Conservation (phyloP, 2,797 vertebrate species). For the Phataginus tetradactyla region DNA sequence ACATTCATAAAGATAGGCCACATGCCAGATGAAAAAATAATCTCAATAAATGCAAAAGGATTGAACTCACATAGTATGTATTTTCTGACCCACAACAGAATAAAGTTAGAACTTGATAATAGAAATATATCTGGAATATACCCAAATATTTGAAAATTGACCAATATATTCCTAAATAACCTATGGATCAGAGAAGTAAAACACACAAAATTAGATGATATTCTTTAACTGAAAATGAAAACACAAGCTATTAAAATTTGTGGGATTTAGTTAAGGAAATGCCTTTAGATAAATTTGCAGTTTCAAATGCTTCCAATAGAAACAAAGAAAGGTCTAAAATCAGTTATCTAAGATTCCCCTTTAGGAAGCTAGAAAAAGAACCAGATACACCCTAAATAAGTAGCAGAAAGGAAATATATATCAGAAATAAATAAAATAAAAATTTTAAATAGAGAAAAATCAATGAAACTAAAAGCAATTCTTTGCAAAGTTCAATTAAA, state of each 20-base stretch:
- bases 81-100: neutral
- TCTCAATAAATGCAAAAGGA: neutral
- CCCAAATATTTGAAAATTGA: neutral
- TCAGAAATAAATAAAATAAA: neutral
- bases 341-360: neutral
- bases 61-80: neutral
- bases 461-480: neutral
- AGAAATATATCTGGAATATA: neutral
- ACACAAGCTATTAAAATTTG: neutral
- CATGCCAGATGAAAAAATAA: neutral
- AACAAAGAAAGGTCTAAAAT: neutral
- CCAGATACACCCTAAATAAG: neutral
- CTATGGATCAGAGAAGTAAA: neutral
- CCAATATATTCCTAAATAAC: neutral
- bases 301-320: neutral
- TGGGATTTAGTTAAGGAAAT: neutral
- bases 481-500: neutral
- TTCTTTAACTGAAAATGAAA: neutral
- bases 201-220: neutral
- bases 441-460: neutral
- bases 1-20: neutral
- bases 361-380: neutral
- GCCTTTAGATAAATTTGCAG: neutral
- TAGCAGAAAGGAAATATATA: neutral
- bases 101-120: conserved; percentile 2